phyloP scores from a whole-genome alignment of 2,888 invertebrate genomes.

The Agelastica alni region DNA sequence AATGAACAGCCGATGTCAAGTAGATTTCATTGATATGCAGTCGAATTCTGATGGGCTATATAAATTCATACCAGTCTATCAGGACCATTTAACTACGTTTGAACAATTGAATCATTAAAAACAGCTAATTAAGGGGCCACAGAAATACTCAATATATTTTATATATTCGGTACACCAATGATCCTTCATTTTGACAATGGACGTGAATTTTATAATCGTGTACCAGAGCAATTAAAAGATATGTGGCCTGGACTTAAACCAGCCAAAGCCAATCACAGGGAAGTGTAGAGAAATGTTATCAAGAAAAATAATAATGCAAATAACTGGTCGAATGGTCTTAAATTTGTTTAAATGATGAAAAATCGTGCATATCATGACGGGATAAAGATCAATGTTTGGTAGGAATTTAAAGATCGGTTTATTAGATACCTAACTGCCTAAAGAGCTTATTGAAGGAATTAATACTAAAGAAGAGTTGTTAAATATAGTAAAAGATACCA shows the following conservation, averaged over 20 bases:
- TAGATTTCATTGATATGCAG: not conserved
- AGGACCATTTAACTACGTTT: no score
- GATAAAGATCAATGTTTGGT: slow-evolving; percentile 8
- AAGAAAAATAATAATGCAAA: slow-evolving; percentile 1
- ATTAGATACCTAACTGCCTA: slow-evolving; percentile 23
- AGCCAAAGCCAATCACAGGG: not conserved
- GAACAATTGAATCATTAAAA: not conserved
- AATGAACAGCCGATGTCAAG: no score
- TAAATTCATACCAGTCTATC: no score
- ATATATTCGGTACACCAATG: slow-evolving; percentile 29
- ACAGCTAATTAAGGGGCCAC: not conserved
- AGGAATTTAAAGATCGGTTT: slow-evolving; percentile 22
- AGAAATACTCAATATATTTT: slow-evolving; percentile 10
- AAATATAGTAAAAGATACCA: slow-evolving; percentile 18
- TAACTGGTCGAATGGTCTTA: slow-evolving; percentile 16
- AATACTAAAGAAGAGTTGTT: slow-evolving; percentile 22
- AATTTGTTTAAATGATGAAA: slow-evolving; percentile 11
- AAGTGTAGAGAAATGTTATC: not conserved
- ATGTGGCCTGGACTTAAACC: not conserved
- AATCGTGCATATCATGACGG: slow-evolving; percentile 8
- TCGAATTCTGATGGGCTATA: slow-evolving; percentile 4
- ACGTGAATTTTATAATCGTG: no score
- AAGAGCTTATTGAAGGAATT: slow-evolving; percentile 23
- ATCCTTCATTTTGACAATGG: slow-evolving; percentile 13
- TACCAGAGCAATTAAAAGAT: slow-evolving; percentile 1